phyloP scores from a whole-genome alignment of 2,888 invertebrate genomes.

The Germaria angustata region DNA sequence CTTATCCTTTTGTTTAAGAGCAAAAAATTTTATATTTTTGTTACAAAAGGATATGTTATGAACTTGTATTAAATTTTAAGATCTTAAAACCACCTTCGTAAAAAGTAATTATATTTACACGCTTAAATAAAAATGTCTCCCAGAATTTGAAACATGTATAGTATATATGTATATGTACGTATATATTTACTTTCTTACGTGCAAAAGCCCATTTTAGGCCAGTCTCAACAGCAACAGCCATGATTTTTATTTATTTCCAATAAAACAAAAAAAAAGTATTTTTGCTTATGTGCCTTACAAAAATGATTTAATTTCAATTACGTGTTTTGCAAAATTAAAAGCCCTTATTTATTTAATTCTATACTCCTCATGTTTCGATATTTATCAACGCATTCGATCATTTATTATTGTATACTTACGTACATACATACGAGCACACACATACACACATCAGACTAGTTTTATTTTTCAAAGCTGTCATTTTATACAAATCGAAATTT shows the following conservation, averaged over 20 bases:
- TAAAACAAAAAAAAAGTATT: conserved; percentile 44
- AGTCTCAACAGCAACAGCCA: conserved; percentile 29
- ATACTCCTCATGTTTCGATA: conserved; percentile 52
- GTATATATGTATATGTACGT: no score
- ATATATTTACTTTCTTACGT: background rate
- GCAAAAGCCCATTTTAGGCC: conserved; percentile 10
- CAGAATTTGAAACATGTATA: background rate
- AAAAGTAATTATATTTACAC: background rate
- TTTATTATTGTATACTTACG: conserved; percentile 24
- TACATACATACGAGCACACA: background rate
- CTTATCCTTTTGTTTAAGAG: no score
- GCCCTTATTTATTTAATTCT: conserved; percentile 47
- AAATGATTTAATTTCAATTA: conserved; percentile 71
- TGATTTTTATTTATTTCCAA: conserved; percentile 30
- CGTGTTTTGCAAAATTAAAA: conserved; percentile 69
- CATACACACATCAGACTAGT: background rate
- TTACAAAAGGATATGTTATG: no score
- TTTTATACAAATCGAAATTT: conserved; percentile 14
- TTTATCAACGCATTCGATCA: conserved; percentile 57
- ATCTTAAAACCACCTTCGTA: background rate
- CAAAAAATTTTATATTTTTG: no score
- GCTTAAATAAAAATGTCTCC: background rate
- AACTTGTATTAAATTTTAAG: background rate
- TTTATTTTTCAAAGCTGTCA: conserved; percentile 19
- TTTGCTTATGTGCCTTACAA: conserved; percentile 68